These are phyloP conservation scores for Pogonomyrmex californicus DNA, from an alignment of 1,140 invertebrate species.

Conservation along the genomic window DNA sequence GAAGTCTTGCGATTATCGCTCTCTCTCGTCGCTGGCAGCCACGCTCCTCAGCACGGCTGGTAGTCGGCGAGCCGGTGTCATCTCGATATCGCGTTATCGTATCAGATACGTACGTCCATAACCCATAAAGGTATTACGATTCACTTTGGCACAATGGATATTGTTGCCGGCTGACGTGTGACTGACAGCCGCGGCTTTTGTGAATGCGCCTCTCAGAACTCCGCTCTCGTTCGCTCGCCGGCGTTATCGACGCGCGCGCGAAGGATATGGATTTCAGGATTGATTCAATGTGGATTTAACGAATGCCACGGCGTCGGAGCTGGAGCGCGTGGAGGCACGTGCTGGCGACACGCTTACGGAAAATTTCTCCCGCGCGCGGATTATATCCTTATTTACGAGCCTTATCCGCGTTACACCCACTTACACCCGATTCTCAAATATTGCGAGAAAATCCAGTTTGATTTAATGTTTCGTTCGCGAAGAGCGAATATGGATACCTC, in stretches of 20 bases:
- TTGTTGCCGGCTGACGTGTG: slow-evolving; percentile 75
- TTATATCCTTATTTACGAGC: slow-evolving; percentile 25
- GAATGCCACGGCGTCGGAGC: slow-evolving; percentile 2
- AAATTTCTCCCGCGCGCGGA: not conserved
- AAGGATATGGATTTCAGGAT: slow-evolving; percentile 72
- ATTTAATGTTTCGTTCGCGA: no score
- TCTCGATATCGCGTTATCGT: slow-evolving; percentile 76
- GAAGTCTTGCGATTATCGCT: slow-evolving; percentile 71
- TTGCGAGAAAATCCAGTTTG: not conserved
- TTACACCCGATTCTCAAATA: not conserved
- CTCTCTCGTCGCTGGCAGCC: slow-evolving; percentile 65
- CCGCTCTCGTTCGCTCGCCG: slow-evolving; percentile 52
- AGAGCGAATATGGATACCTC: no score
- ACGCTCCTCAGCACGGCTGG: slow-evolving; percentile 68
- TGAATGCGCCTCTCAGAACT: slow-evolving; percentile 71
- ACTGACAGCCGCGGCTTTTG: slow-evolving; percentile 76
- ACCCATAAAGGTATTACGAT: slow-evolving; percentile 76
- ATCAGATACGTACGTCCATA: slow-evolving; percentile 76
- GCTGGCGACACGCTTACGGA: slow-evolving; percentile 16
- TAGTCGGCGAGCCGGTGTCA: slow-evolving; percentile 71
- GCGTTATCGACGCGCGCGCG: slow-evolving; percentile 65
- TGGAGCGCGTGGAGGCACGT: slow-evolving; percentile 4
- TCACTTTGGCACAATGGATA: slow-evolving; percentile 76
- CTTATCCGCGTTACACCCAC: not conserved
- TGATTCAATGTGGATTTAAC: slow-evolving; percentile 67